Conservation (phyloP, 2,888 invertebrate species). For the Strigamia transsilvanica region DNA sequence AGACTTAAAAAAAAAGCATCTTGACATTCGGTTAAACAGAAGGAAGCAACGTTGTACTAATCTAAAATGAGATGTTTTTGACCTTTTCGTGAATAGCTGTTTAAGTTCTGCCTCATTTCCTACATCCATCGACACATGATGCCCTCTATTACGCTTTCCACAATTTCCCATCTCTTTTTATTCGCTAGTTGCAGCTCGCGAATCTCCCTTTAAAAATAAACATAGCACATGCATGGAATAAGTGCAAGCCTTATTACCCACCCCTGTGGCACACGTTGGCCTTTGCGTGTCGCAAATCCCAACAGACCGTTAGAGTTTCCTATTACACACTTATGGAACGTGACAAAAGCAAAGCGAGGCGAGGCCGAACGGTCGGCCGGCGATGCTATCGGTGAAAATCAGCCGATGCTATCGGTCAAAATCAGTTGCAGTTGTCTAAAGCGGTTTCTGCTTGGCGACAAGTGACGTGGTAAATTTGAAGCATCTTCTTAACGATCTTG, state of each 20-base stretch:
- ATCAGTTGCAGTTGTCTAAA: slow-evolving; percentile 20
- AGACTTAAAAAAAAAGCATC: too few relatives aligned
- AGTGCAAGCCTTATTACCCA: slow-evolving; percentile 3
- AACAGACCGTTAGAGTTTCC: slow-evolving; percentile 2
- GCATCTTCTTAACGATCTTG: slow-evolving; percentile 59
- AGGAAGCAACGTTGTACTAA: too few relatives aligned
- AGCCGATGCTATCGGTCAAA: background rate
- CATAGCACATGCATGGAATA: slow-evolving; percentile 7
- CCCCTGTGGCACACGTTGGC: background rate
- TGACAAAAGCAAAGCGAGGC: background rate
- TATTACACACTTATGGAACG: background rate
- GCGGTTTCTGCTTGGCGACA: slow-evolving; percentile 45
- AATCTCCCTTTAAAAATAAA: background rate
- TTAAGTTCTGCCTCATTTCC: too few relatives aligned
- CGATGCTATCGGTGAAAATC: too few relatives aligned
- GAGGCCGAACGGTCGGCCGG: too few relatives aligned
- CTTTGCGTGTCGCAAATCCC: background rate
- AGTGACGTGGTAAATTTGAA: slow-evolving; percentile 59
- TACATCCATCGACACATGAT: too few relatives aligned
- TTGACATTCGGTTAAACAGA: too few relatives aligned
- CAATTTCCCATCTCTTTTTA: too few relatives aligned
- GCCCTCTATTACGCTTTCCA: too few relatives aligned
- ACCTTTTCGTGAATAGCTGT: too few relatives aligned
- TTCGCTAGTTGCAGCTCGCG: background rate
- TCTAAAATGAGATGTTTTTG: too few relatives aligned